phyloP scores from a whole-genome alignment of 2,888 invertebrate genomes.

The Andricus curvator region DNA sequence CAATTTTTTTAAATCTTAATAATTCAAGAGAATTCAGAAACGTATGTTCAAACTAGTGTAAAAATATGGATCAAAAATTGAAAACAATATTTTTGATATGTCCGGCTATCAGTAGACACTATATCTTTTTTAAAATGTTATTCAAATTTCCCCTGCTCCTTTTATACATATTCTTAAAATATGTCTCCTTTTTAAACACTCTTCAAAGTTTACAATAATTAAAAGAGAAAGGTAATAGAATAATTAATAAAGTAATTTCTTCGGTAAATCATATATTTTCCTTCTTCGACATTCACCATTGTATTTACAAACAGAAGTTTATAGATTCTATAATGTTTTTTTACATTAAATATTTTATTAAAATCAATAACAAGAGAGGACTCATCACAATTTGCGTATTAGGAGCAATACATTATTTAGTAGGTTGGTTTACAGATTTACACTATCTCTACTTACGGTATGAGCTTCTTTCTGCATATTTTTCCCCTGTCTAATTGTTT shows the following conservation, averaged over 20 bases:
- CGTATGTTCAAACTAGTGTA: too few relatives aligned
- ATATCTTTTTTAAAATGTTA: too few relatives aligned
- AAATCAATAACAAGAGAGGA: background rate
- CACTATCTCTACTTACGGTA: background rate
- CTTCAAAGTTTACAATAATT: background rate
- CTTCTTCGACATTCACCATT: constrained; percentile 18
- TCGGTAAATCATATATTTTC: constrained; percentile 4
- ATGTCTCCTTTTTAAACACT: too few relatives aligned
- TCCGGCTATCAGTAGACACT: too few relatives aligned
- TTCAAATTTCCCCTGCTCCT: too few relatives aligned
- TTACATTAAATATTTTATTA: constrained; percentile 24
- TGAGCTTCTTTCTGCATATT: background rate
- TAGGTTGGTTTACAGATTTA: background rate
- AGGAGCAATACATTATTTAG: background rate
- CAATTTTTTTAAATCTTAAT: too few relatives aligned
- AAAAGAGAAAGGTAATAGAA: background rate
- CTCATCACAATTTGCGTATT: background rate
- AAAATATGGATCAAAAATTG: too few relatives aligned
- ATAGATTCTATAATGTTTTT: constrained; percentile 1
- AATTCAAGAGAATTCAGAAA: too few relatives aligned
- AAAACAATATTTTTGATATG: too few relatives aligned
- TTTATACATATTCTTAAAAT: too few relatives aligned
- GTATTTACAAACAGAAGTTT: constrained; percentile 24
- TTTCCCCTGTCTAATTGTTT: background rate
- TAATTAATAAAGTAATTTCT: background rate